Percentiles rank a stretch among this genome's conserved stretches.
phyloP scores from a whole-genome alignment of 2,113 vertebrate genomes.

The Hemibagrus wyckioides region DNA sequence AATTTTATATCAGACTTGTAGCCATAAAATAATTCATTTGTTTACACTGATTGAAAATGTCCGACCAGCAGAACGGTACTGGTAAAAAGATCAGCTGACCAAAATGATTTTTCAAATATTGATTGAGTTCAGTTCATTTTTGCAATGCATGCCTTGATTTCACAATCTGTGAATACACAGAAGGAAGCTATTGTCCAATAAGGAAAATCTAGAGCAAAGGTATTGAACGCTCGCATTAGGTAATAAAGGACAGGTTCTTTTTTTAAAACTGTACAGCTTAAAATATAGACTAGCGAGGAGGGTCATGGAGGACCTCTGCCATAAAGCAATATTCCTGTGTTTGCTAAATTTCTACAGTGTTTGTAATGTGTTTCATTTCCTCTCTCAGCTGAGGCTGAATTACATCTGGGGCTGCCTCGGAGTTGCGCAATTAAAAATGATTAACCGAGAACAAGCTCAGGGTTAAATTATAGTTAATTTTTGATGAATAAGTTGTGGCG shows the following conservation, averaged over 20 bases:
- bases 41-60: no score
- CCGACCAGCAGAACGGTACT: no score
- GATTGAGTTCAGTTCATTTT: neutral
- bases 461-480: conserved; percentile 30
- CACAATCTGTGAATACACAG: no score
- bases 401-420: neutral
- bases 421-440: conserved; percentile 17
- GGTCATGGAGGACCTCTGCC: neutral
- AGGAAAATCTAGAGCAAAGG: neutral
- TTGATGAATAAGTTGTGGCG: neutral
- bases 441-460: conserved; percentile 13
- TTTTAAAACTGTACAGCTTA: neutral
- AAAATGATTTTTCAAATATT: neutral
- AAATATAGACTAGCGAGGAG: neutral
- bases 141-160: neutral
- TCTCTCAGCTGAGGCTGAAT: neutral
- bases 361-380: conserved; percentile 66
- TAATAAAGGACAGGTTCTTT: neutral
- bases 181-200: neutral
- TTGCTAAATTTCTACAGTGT: conserved; percentile 34
- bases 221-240: neutral
- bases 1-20: no score
- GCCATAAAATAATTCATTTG: no score
- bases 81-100: neutral
- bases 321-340: neutral